Percentiles rank a stretch among this genome's conserved stretches.
phyloP scores from a whole-genome alignment of 1,140 invertebrate genomes.

The Drosophila orosa region DNA sequence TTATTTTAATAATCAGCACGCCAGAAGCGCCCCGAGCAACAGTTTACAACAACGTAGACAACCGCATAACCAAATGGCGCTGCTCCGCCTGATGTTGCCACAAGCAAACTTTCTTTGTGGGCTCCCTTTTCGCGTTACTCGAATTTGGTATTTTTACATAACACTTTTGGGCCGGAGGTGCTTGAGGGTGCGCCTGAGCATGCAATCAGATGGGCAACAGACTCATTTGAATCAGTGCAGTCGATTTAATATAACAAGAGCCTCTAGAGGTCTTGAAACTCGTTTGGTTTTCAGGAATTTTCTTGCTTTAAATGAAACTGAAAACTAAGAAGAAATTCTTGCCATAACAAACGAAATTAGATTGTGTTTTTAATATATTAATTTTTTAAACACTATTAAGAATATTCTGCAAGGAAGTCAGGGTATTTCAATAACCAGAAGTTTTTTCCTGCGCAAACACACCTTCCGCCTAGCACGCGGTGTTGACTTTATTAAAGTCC shows the following conservation, averaged over 20 bases:
- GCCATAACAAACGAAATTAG: neutral
- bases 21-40: conserved; percentile 38
- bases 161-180: conserved; percentile 10
- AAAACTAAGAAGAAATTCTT: neutral
- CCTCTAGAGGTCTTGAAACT: neutral
- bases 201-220: conserved; percentile 8
- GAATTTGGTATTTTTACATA: conserved; percentile 29
- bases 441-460: neutral
- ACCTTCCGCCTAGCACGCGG: neutral
- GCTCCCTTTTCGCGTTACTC: conserved; percentile 23
- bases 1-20: conserved; percentile 46
- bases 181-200: conserved; percentile 2
- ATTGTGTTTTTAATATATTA: neutral
- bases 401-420: neutral
- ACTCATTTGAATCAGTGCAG: conserved; percentile 7
- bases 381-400: neutral
- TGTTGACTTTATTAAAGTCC: conserved; percentile 36
- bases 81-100: conserved; percentile 37
- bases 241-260: conserved; percentile 7
- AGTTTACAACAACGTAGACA: conserved; percentile 38
- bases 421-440: neutral
- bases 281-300: neutral
- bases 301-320: neutral
- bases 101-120: conserved; percentile 30
- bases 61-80: conserved; percentile 39